Base-by-base conservation (phyloP, 2,888 invertebrate genomes). In the Leucozona laternaria region DNA sequence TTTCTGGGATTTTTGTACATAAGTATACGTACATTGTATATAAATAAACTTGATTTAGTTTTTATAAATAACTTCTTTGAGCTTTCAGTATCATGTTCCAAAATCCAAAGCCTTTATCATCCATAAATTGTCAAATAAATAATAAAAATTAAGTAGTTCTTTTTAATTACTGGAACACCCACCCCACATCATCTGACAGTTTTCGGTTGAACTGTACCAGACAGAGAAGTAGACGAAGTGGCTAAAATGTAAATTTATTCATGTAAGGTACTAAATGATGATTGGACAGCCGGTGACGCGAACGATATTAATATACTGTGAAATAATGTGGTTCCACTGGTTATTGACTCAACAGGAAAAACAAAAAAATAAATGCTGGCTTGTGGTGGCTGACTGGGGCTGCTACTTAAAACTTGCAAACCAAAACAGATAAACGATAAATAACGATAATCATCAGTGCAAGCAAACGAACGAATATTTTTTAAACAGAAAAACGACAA, bases 251-350 rank as follows among this genome's bases (percentile, higher is more conserved):
- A 73, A 79, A 84, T 76, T 79, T 66, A 70, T 71, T 64, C 76
- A 72, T 72, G 79, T 84, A 64, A 53, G 25, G 13, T 64, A 28
- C 22, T 34, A 64, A 79, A 79, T 76, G 72, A 45, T 76, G 45
- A 80, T 76, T 45, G 37, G 22, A 58, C 58, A 66, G 34, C 48
- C 50, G 48, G 50, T 66, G 58, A 71, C 20, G 40, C 55, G 34
- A 40, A 57, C n/a, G 40, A 45, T 34, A 13, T 57, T 15, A n/a
- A 45, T 64, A 66, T 66, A 66, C 66, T 25, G 66, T 66, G 13
- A 50, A 50, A 34, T 53, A 60, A 72, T 85, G 80, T 77, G 72
- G 77, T 80, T 66, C 60, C 53, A 84, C 77, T 80, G 80, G 77
- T 80, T 73, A 85, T 80, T 85, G 80, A 80, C 77, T 77, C 57